Conservation (phyloP, 1,140 invertebrate species). For the Aphelinus atriplicis region DNA sequence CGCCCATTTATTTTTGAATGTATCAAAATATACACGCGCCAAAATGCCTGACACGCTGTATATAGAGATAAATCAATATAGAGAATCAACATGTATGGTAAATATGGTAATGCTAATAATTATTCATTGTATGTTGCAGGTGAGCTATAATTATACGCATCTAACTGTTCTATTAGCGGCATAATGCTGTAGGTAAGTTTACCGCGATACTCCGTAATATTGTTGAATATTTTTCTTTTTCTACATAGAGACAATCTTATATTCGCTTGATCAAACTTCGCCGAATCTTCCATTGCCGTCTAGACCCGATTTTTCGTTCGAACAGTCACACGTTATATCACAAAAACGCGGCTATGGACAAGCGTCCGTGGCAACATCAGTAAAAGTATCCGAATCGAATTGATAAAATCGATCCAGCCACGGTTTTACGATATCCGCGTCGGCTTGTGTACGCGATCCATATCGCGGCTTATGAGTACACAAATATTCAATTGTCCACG, state of each 20-base stretch:
- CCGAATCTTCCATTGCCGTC: too few relatives aligned
- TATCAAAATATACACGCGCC: too few relatives aligned
- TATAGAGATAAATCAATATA: too few relatives aligned
- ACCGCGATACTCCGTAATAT: neutral
- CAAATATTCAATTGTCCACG: conserved; percentile 33
- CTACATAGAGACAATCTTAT: neutral
- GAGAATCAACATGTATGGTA: too few relatives aligned
- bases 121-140: conserved; percentile 27
- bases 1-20: too few relatives aligned
- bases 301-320: too few relatives aligned
- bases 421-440: conserved; percentile 9
- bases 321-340: conserved; percentile 5
- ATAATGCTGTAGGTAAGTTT: conserved; percentile 20
- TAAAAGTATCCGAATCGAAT: conserved; percentile 29
- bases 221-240: neutral
- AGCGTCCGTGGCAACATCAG: neutral
- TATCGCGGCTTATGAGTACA: neutral
- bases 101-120: conserved; percentile 17
- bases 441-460: neutral
- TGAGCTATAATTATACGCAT: conserved; percentile 18
- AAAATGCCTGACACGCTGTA: too few relatives aligned
- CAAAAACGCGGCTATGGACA: conserved; percentile 1
- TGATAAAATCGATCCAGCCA: conserved; percentile 22
- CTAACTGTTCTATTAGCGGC: neutral
- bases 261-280: neutral